Percentiles rank a stretch among this genome's conserved stretches.
These are phyloP conservation scores for Tenthredo scrophulariae DNA, from an alignment of 2,888 invertebrate species.

Conservation along the genomic window DNA sequence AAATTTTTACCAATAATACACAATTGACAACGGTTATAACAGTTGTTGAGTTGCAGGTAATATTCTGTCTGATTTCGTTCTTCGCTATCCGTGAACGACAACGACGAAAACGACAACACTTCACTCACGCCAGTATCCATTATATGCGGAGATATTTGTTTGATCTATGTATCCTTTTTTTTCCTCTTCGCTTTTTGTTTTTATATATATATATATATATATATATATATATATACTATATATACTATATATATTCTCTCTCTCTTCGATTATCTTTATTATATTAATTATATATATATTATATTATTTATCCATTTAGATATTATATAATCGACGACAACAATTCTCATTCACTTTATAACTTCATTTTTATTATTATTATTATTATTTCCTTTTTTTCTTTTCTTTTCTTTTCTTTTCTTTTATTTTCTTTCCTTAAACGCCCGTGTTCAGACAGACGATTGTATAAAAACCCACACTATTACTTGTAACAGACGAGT, in stretches of 20 bases:
- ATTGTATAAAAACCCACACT: neutral
- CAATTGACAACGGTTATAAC: neutral
- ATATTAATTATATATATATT: neutral
- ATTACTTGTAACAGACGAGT: neutral
- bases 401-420: no score
- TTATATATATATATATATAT: neutral
- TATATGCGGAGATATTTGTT: constrained; percentile 59
- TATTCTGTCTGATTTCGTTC: constrained; percentile 46
- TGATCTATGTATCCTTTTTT: neutral
- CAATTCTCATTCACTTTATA: neutral
- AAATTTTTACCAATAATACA: neutral
- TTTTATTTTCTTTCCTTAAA: no score
- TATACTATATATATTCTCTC: neutral
- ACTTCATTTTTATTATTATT: neutral
- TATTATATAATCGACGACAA: constrained; percentile 4
- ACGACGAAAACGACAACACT: constrained; percentile 55
- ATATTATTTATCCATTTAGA: neutral
- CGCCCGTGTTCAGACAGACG: neutral
- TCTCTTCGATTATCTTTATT: neutral
- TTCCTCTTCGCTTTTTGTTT: neutral
- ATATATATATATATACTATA: no score
- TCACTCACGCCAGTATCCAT: constrained; percentile 68
- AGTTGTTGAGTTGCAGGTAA: neutral
- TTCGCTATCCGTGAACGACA: constrained; percentile 32
- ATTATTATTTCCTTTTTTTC: neutral